Evolutionary conservation across 2,797 vertebrate species (phyloP), one percentile per base, ranked within the genome.

Genomic region (Alcedo quadribrachys): DNA sequence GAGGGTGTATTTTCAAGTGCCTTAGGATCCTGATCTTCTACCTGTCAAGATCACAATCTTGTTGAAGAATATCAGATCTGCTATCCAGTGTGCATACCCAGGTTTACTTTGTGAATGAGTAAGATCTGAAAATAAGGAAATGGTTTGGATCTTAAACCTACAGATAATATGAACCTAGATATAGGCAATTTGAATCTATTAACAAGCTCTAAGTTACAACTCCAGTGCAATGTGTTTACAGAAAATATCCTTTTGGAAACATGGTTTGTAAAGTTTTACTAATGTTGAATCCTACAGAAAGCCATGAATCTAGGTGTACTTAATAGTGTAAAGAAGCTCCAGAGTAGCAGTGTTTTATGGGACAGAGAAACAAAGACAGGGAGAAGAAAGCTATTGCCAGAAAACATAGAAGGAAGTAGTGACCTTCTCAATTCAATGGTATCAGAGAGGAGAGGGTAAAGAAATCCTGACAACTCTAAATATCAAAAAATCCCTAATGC

Each of bases 1-100:
- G 0, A 0, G 9, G 3, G 2, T n/a, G 1, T 6, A 17, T 9
- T 28, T 10, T 46, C 22, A 54, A 76, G 2, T 50, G 7, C 4
- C 5, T 42, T 11, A 58, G 10, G 18, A 66, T 21, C 20, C 18
- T 65, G 58, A 4, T 70, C 7, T 70, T 71, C 50, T 50, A 1
- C 6, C 4, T 11, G 15, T 45, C 5, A n/a, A 62, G 22, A 21
- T 24, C 22, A 73, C 11, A 32, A 0, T 7, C 12, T 18, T 37
- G 2, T 8, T 50, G 43, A 66, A 54, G 30, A 2, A 43, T 11
- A 32, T 50, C 30, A 57, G 7, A 14, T 40, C 21, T 79, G 3
- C 6, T 35, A 6, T 11, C 14, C 18, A 13, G 7, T 11, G 16
- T 69, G 16, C 5, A 43, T 14, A 22, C 2, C 25, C 12, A 19